A percentile compares a stretch with the other conserved stretches of the same genome.
Conservation (phyloP, 2,888 invertebrate genomes). For the Ennomos fuscantarius region DNA sequence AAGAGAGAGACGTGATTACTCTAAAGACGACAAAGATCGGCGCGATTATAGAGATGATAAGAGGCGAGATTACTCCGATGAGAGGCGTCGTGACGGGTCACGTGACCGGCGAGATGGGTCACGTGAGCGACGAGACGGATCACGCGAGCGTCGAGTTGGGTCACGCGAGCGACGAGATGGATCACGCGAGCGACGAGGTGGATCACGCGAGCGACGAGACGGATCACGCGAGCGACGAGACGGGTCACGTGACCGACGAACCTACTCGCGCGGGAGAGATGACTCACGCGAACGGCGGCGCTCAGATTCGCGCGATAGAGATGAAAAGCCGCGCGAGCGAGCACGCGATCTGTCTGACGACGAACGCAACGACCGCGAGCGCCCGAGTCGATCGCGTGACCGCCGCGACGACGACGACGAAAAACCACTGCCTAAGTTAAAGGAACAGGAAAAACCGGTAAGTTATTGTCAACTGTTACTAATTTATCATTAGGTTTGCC, state of each 20-base stretch:
- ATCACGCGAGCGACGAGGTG: slow-evolving; percentile 40
- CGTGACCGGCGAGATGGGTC: slow-evolving; percentile 42
- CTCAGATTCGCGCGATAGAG: slow-evolving; percentile 33
- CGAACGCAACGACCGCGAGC: slow-evolving; percentile 61
- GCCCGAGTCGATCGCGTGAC: slow-evolving; percentile 65
- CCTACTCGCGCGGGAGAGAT: slow-evolving; percentile 28
- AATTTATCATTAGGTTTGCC: too few species aligned
- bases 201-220: slow-evolving; percentile 46
- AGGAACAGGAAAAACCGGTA: slow-evolving; percentile 90
- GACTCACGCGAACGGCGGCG: slow-evolving; percentile 32
- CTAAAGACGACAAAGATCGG: slow-evolving; percentile 59
- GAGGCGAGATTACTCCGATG: slow-evolving; percentile 36
- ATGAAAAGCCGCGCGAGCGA: slow-evolving; percentile 37
- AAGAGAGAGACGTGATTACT: slow-evolving; percentile 62
- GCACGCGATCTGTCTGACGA: slow-evolving; percentile 61
- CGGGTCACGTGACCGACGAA: slow-evolving; percentile 32
- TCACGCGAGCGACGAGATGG: slow-evolving; percentile 21
- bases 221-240: slow-evolving; percentile 42
- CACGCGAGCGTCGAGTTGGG: slow-evolving; percentile 33
- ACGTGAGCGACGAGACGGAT: slow-evolving; percentile 38
- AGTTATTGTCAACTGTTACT: slow-evolving; percentile 49
- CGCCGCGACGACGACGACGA: slow-evolving; percentile 55
- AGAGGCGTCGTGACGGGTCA: slow-evolving; percentile 35
- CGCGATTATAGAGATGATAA: slow-evolving; percentile 52
- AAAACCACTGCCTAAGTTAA: slow-evolving; percentile 88